phyloP scores from a whole-genome alignment of 2,797 vertebrate species.

The Falco novaeseelandiae region DNA sequence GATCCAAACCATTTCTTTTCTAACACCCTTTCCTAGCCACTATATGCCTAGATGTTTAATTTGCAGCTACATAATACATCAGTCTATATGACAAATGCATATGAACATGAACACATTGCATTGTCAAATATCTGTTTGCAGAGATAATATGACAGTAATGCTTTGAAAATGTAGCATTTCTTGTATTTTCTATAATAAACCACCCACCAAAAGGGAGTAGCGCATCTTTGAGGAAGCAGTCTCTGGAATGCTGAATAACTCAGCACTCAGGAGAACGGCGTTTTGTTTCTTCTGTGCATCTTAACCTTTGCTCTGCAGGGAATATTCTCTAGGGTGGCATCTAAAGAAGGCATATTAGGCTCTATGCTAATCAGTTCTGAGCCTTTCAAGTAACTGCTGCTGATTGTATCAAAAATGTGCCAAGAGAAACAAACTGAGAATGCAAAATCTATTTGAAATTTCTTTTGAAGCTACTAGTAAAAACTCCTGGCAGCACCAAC shows the following conservation, averaged over 20 bases:
- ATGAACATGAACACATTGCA: neutral
- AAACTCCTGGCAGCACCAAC: constrained; percentile 37
- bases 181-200: constrained; percentile 6
- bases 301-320: constrained; percentile 61
- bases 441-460: constrained; percentile 62
- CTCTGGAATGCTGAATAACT: constrained; percentile 45
- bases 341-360: constrained; percentile 56
- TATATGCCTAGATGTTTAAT: neutral
- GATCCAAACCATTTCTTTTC: neutral
- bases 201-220: constrained; percentile 17
- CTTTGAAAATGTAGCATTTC: neutral
- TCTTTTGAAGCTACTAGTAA: constrained; percentile 63
- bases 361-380: constrained; percentile 68
- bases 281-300: constrained; percentile 52
- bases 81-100: neutral
- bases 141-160: neutral
- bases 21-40: neutral
- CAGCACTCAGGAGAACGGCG: neutral
- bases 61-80: neutral
- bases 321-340: constrained; percentile 55
- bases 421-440: constrained; percentile 68
- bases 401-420: constrained; percentile 71
- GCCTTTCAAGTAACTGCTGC: constrained; percentile 68
- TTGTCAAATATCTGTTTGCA: neutral
- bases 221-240: neutral